phyloP scores from a whole-genome alignment of 2,888 invertebrate species.

The Eristalinus sepulchralis region DNA sequence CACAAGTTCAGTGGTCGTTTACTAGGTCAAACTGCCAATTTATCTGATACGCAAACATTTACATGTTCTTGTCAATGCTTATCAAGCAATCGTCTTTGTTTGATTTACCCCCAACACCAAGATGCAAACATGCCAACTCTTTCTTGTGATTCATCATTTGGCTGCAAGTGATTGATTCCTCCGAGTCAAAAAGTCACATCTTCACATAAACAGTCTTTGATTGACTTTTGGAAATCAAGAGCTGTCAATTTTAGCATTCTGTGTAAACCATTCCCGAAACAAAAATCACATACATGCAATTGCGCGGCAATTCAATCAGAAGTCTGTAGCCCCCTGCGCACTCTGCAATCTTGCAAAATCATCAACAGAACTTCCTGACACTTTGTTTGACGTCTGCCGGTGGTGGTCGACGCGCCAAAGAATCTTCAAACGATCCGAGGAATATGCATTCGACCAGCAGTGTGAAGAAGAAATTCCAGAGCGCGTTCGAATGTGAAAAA shows the following conservation, averaged over 20 bases:
- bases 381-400: conserved; percentile 46
- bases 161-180: conserved; percentile 49
- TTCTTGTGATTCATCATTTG: not conserved
- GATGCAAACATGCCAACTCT: conserved; percentile 57
- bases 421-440: conserved; percentile 46
- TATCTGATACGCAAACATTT: not conserved
- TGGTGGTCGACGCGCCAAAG: conserved; percentile 10
- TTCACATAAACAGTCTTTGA: conserved; percentile 42
- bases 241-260: conserved; percentile 54
- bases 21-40: not conserved
- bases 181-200: conserved; percentile 50
- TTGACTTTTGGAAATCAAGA: conserved; percentile 63
- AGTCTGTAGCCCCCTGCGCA: not conserved
- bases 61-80: not conserved
- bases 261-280: conserved; percentile 45
- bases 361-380: conserved; percentile 37
- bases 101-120: conserved; percentile 31
- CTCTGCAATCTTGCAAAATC: conserved; percentile 4
- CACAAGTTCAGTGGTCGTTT: not conserved
- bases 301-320: conserved; percentile 32
- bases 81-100: conserved; percentile 7
- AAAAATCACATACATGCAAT: conserved; percentile 9
- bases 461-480: conserved; percentile 18
- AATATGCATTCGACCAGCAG: conserved; percentile 10
- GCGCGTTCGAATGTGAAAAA: not conserved